Evolutionary conservation across 1,140 invertebrate genomes (phyloP).

Genomic region (Laupala kohalensis): DNA sequence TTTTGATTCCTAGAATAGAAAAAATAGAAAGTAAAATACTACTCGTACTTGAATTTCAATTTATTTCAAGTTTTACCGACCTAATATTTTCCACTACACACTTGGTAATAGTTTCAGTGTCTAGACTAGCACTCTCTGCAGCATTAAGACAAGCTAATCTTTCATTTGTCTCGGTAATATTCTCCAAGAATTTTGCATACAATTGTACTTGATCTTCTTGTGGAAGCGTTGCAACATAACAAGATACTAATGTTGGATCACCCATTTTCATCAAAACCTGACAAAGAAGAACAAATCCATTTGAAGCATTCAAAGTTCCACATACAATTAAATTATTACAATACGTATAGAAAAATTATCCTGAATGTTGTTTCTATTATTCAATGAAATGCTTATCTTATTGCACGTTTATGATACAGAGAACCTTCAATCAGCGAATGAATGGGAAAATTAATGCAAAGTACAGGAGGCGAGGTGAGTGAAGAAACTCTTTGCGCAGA

Average conservation of each 20-base stretch:
- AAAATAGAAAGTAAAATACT: not conserved
- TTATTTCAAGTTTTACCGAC: constrained; percentile 17
- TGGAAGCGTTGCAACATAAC: constrained; percentile 67
- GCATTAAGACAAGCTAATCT: constrained; percentile 42
- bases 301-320: no score
- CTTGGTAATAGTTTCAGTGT: constrained; percentile 71
- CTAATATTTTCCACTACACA: constrained; percentile 68
- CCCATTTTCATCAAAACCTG: constrained; percentile 53
- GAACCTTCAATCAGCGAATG: no score
- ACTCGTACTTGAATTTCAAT: not conserved
- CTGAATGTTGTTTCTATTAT: no score
- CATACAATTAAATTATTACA: no score
- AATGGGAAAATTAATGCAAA: no score
- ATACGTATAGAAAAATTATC: no score
- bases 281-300: no score
- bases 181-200: constrained; percentile 53
- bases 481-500: no score
- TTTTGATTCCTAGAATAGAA: not conserved
- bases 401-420: no score
- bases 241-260: constrained; percentile 67
- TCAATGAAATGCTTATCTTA: no score
- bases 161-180: constrained; percentile 46
- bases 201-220: constrained; percentile 51
- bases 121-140: constrained; percentile 60
- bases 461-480: no score